phyloP scores from a whole-genome alignment of 2,113 vertebrate species.

The Grus americana region DNA sequence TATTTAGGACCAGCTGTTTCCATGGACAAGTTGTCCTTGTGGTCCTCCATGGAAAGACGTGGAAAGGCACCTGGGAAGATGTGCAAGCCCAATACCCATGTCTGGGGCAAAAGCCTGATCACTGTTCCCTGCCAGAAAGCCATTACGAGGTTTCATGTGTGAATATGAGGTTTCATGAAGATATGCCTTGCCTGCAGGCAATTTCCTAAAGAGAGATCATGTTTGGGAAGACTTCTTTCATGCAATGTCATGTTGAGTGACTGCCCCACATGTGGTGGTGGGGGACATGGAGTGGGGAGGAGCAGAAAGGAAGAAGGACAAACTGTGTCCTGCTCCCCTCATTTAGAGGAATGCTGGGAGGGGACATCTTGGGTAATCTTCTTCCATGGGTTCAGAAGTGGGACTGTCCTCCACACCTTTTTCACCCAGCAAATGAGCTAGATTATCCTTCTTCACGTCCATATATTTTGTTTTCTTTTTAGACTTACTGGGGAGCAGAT shows the following conservation, averaged over 20 bases:
- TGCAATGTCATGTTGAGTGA: not conserved
- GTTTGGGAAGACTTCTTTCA: not conserved
- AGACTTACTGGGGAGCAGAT: not conserved
- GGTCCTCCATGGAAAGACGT: not conserved
- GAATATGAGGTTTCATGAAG: not conserved
- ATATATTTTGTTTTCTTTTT: not conserved
- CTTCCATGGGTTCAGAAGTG: rapidly evolving
- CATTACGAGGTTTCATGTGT: rapidly evolving
- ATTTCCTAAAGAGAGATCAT: not conserved
- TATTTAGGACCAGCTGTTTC: not conserved
- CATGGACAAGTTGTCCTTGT: not conserved
- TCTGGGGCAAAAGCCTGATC: not conserved
- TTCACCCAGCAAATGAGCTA: not conserved
- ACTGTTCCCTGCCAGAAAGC: not conserved
- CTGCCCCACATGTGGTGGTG: rapidly evolving
- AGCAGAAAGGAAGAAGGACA: not conserved
- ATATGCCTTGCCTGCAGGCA: not conserved
- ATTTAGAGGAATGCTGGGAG: not conserved
- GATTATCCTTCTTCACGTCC: not conserved
- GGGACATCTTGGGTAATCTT: not conserved
- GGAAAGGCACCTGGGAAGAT: not conserved
- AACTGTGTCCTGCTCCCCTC: not conserved
- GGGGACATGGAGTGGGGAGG: not conserved
- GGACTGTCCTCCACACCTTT: not conserved
- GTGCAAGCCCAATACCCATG: not conserved